Conservation (phyloP, 2,797 vertebrate species). For the Melanotaenia maccullochi region DNA sequence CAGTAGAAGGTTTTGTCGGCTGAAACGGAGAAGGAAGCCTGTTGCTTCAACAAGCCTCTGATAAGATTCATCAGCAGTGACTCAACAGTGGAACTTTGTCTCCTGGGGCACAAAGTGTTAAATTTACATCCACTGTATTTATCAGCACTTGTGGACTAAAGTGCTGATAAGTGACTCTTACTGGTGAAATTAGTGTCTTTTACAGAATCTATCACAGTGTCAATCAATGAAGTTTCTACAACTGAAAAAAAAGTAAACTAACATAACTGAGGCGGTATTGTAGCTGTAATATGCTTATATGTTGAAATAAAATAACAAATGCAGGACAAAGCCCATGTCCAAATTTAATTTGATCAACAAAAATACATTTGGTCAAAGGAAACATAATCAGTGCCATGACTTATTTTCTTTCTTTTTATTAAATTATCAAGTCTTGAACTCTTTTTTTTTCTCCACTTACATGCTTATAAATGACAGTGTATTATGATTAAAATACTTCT, state of each 20-base stretch:
- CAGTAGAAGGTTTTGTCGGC: slow-evolving; percentile 78
- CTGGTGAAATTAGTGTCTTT: slow-evolving; percentile 28
- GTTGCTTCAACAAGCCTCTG: slow-evolving; percentile 78
- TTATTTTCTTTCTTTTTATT: neutral
- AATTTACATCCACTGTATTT: slow-evolving; percentile 70
- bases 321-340: neutral
- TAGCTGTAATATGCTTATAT: too few relatives aligned
- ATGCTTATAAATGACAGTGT: neutral
- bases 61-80: slow-evolving; percentile 74
- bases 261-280: neutral
- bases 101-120: slow-evolving; percentile 57
- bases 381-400: neutral
- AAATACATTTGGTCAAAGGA: neutral
- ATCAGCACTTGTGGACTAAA: slow-evolving; percentile 61
- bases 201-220: slow-evolving; percentile 12
- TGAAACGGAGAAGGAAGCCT: slow-evolving; percentile 73
- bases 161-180: slow-evolving; percentile 60
- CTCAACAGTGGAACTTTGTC: slow-evolving; percentile 56
- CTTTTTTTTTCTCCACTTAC: neutral
- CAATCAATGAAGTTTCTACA: neutral
- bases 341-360: neutral
- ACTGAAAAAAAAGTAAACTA: neutral
- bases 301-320: neutral
- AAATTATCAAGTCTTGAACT: neutral
- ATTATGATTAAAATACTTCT: neutral